Conservation (phyloP, 2,797 vertebrate genomes). For the Channallabes apus region DNA sequence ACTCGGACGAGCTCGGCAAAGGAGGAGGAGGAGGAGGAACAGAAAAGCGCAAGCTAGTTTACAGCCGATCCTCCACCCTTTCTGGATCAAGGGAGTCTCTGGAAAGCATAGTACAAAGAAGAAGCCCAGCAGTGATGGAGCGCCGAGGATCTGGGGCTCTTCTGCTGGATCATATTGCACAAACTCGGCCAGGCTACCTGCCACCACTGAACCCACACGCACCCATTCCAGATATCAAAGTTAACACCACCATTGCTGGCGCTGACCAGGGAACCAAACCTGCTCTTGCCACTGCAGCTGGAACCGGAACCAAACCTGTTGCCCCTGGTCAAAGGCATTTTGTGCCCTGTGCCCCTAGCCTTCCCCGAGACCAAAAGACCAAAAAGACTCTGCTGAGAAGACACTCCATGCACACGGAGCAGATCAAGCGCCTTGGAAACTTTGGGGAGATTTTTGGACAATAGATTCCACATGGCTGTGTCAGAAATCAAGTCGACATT, state of each 20-base stretch:
- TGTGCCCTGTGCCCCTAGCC: slow-evolving; percentile 73
- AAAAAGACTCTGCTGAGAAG: slow-evolving; percentile 81
- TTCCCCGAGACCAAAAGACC: slow-evolving; percentile 74
- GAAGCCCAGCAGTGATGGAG: slow-evolving; percentile 69
- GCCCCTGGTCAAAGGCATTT: slow-evolving; percentile 72
- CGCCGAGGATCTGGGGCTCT: slow-evolving; percentile 78
- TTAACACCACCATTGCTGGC: slow-evolving; percentile 54
- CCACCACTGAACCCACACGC: slow-evolving; percentile 82
- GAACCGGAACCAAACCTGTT: slow-evolving; percentile 52
- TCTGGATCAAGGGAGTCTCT: slow-evolving; percentile 75
- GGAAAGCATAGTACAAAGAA: slow-evolving; percentile 71
- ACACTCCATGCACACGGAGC: slow-evolving; percentile 88
- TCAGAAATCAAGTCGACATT: neutral
- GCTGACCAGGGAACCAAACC: slow-evolving; percentile 33
- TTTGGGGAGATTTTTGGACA: slow-evolving; percentile 73
- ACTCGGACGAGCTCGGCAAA: slow-evolving; percentile 57
- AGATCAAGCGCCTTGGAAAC: slow-evolving; percentile 84
- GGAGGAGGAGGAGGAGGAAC: slow-evolving; percentile 14
- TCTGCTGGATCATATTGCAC: slow-evolving; percentile 73
- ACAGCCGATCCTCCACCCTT: slow-evolving; percentile 70
- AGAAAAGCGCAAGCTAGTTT: slow-evolving; percentile 76
- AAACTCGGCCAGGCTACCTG: slow-evolving; percentile 80
- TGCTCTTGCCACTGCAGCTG: slow-evolving; percentile 11
- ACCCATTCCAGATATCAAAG: slow-evolving; percentile 73
- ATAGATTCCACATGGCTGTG: slow-evolving; percentile 42